Evolutionary conservation across 37 sponge, comb jelly and placozoan genomes (phyloP), one percentile per base, ranked within the genome.

Genomic region (Agelas oroides): DNA sequence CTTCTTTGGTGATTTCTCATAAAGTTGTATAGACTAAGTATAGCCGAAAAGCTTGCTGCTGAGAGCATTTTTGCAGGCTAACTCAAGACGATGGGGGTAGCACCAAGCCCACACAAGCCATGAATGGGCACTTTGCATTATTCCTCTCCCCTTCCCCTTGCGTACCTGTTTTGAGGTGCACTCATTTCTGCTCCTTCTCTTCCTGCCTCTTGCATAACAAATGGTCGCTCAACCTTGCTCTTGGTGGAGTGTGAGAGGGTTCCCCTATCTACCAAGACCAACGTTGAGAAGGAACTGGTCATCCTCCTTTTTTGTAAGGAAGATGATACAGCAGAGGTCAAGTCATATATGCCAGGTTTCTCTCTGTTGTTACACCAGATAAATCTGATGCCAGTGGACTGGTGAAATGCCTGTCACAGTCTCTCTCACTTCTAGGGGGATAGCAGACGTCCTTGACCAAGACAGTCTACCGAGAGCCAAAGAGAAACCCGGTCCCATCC

Each of bases 131-230:
- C 19, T n/a, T 38, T 84, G 86, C 73, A 90, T 39, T 71, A 33
- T 33, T 27, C 76, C 86, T 75, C 80, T 90, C n/a, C n/a, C n/a
- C n/a, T n/a, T n/a, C n/a, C n/a, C n/a, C n/a, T n/a, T n/a, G n/a
- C 77, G 85, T 73, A 5, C 86, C 91, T 37, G 70, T 86, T 5
- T 79, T 68, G 77, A 5, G 54, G 81, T 76, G 85, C 31, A 54
- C 85, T 90, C 13, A 79, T 76, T 76, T 78, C 78, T 80, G 86
- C 85, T 39, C 91, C 91, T 68, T 86, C 76, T 11, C 59, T 75
- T 25, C 75, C 59, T 14, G 59, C 75, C 27, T n/a, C n/a, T n/a
- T n/a, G n/a, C n/a, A n/a, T n/a, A n/a, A n/a, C n/a, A n/a, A n/a
- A n/a, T n/a, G n/a, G n/a, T n/a, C n/a, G n/a, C n/a, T n/a, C n/a